Evolutionary conservation across 1,140 invertebrate genomes (phyloP).

Genomic region (Mylabris phalerata): DNA sequence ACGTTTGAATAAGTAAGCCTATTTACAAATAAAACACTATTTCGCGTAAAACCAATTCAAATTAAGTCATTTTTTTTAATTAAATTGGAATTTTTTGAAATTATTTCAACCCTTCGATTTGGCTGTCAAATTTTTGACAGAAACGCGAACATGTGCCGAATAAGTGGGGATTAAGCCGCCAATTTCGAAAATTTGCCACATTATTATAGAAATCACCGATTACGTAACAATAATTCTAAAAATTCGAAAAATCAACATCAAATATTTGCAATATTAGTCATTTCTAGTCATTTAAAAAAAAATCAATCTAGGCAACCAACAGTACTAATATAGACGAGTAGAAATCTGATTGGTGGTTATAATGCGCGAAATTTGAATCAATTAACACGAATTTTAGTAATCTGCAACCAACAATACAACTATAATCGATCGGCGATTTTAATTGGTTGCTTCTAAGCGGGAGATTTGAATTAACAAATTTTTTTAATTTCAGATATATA

Average conservation of each 20-base stretch:
- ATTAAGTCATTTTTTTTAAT: background rate
- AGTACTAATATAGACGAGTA: background rate
- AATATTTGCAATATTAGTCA: too few relatives aligned
- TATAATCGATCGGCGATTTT: background rate
- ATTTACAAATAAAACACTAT: background rate
- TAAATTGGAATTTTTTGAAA: background rate
- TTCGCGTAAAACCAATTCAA: background rate
- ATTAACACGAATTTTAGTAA: too few relatives aligned
- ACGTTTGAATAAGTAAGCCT: constrained; percentile 55
- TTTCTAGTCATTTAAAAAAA: background rate
- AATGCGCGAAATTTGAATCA: too few relatives aligned
- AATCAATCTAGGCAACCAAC: background rate
- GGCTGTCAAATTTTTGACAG: background rate
- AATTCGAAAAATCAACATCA: too few relatives aligned
- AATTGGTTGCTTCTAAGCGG: background rate
- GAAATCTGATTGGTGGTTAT: too few relatives aligned
- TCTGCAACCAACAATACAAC: background rate
- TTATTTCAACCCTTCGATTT: background rate
- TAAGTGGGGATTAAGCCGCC: too few relatives aligned
- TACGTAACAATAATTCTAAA: too few relatives aligned
- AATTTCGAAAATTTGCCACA: too few relatives aligned
- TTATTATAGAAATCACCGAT: too few relatives aligned
- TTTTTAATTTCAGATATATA: constrained; percentile 59
- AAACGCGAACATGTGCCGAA: too few relatives aligned
- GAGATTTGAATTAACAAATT: constrained; percentile 3